Base-by-base conservation (phyloP, 2,113 vertebrate genomes). In the Otocyon megalotis region DNA sequence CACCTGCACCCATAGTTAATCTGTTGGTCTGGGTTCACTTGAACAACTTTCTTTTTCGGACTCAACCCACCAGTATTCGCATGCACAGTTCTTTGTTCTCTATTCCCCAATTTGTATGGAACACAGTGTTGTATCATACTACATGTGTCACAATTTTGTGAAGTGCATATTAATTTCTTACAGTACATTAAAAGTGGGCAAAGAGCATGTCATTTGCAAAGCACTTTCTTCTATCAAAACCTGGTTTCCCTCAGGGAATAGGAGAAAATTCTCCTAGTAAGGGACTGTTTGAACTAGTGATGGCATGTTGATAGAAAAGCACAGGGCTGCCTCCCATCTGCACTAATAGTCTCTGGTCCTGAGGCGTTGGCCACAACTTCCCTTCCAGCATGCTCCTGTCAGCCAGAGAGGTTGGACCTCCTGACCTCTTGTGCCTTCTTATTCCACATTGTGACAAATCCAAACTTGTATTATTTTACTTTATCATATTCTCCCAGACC, bases 261-360 rank as follows among this genome's bases (percentile, higher is more conserved):
- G 37, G 58, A 22, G 74, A 43, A 60, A n/a, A 19, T 15, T 50
- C 20, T 48, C n/a, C 58, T 79, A 4, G n/a, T 30, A 15, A 85
- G 62, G 8, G 37, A 17, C 53, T 60, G 5, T 62, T 24, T 53
- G 24, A 35, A 8, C 4, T 24, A 16, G 26, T 50, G 74, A 37
- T 32, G 30, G 28, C 3, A 1, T 0, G 20, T 50, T 28, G 32
- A 28, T 32, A 26, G 12, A 43, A 10, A 5, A 22, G 26, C 16
- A 1, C 43, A 58, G n/a, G 50, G 16, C 32, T 4, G 3, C 32
- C 30, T 56, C 26, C n/a, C 15, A 0, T 37, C 56, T 5, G 2
- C 8, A 0, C 65, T 58, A 30, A 17, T 4, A 28, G 17, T 71
- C 53, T 20, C 15, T 4, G 4, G 8, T 50, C 30, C 54, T 19